Evolutionary conservation across 2,797 vertebrate species (phyloP).

Genomic region (Iguana delicatissima): DNA sequence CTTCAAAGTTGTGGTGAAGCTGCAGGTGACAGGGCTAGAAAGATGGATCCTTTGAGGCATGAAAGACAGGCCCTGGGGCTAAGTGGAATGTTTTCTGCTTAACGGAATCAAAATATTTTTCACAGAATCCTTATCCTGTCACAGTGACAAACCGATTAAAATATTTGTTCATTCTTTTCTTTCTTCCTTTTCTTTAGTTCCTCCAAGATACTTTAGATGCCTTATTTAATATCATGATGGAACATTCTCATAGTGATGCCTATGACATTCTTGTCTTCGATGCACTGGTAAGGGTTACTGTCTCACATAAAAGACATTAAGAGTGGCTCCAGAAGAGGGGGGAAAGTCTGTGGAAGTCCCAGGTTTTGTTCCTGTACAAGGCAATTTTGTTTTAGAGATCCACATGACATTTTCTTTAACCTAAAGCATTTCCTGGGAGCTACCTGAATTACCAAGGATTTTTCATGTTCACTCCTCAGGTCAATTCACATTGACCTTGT

Average conservation of each 20-base stretch:
- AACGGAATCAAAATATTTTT: constrained; percentile 22
- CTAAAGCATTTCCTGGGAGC: too few species aligned
- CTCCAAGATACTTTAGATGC: constrained; percentile 97
- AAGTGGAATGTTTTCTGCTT: constrained; percentile 18
- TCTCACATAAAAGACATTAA: rapidly evolving
- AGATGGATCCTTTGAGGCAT: constrained; percentile 30
- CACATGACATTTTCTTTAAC: too few species aligned
- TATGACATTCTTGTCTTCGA: constrained; percentile 99
- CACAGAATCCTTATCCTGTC: constrained; percentile 8
- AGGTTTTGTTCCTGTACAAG: too few species aligned
- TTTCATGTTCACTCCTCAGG: too few species aligned
- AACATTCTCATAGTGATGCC: constrained; percentile 92
- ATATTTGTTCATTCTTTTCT: constrained; percentile 18
- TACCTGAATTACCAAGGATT: too few species aligned
- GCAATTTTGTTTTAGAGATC: too few species aligned
- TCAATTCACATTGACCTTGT: too few species aligned
- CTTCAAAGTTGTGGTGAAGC: constrained; percentile 14
- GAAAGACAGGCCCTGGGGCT: constrained; percentile 6
- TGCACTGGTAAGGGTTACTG: constrained; percentile 88
- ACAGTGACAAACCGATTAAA: constrained; percentile 2
- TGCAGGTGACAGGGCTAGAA: constrained; percentile 12
- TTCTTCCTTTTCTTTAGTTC: constrained; percentile 81
- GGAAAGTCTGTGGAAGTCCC: too few species aligned
- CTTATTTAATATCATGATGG: constrained; percentile 99
- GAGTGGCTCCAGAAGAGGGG: too few species aligned